Percentiles rank a stretch among this genome's conserved stretches.
Evolutionary conservation across 2,888 invertebrate species (phyloP).

Genomic region (Iselma pallidipennis): DNA sequence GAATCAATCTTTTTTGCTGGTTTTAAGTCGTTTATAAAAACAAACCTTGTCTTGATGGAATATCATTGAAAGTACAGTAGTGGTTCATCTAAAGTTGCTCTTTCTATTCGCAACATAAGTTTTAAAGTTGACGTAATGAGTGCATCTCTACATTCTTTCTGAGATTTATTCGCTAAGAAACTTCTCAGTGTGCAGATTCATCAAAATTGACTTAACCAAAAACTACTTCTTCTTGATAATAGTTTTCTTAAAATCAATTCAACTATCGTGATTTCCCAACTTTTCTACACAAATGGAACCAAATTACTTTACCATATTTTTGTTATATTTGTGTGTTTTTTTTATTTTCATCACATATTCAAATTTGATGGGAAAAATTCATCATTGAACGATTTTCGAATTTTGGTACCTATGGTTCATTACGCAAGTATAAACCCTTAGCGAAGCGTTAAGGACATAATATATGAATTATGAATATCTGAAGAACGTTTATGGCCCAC

Average conservation of each 20-base stretch:
- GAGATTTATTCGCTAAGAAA: not conserved
- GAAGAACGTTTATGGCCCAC: slow-evolving; percentile 49
- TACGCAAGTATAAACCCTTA: slow-evolving; percentile 33
- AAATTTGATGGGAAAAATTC: too few species aligned
- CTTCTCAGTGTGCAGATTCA: not conserved
- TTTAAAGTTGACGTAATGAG: not conserved
- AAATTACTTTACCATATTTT: too few species aligned
- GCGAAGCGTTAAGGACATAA: slow-evolving; percentile 39
- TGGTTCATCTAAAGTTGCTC: not conserved
- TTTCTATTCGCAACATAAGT: not conserved
- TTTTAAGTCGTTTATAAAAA: not conserved
- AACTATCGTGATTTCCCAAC: not conserved
- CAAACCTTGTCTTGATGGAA: not conserved
- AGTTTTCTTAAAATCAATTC: not conserved
- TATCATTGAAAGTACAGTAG: not conserved
- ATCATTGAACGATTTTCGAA: too few species aligned
- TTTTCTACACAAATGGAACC: not conserved
- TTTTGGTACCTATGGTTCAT: slow-evolving; percentile 32
- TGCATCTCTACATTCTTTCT: not conserved
- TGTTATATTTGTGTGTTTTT: too few species aligned
- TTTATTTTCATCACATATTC: too few species aligned
- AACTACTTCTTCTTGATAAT: not conserved
- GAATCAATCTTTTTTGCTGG: too few species aligned
- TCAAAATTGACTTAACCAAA: not conserved
- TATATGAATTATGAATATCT: slow-evolving; percentile 48